Conservation (phyloP, 2,797 vertebrate genomes). For the Cirrhinus molitorella region DNA sequence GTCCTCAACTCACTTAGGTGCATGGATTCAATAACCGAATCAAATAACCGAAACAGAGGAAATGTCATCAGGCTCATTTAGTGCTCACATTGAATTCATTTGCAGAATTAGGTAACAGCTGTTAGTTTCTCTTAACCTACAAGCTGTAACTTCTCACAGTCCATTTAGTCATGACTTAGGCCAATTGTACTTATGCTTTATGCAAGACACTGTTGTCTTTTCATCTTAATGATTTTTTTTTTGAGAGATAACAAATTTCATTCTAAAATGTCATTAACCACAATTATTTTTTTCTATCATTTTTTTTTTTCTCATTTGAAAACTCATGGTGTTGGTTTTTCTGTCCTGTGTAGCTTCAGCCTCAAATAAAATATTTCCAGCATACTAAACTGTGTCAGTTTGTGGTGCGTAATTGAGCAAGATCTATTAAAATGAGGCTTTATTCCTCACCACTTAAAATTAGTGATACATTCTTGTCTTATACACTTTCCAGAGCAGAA, state of each 20-base stretch:
- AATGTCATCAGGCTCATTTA: not conserved
- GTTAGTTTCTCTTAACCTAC: constrained; percentile 17
- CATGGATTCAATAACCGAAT: constrained; percentile 77
- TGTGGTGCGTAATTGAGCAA: no score
- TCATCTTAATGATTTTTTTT: not conserved
- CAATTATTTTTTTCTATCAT: no score
- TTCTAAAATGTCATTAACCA: not conserved
- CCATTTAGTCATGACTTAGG: not conserved
- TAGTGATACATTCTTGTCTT: not conserved
- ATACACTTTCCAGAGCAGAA: not conserved
- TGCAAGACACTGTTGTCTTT: not conserved
- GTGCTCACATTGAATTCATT: not conserved
- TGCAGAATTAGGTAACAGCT: not conserved
- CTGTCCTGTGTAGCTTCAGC: constrained; percentile 10
- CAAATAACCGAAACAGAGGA: not conserved
- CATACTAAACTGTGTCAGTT: constrained; percentile 20
- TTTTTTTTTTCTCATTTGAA: not conserved
- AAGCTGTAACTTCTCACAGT: not conserved
- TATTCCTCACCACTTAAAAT: no score
- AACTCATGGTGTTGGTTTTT: constrained; percentile 23
- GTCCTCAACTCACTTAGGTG: constrained; percentile 87
- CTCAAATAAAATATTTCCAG: constrained; percentile 15
- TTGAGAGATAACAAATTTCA: not conserved
- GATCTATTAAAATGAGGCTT: no score
- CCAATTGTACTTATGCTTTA: not conserved